A percentile compares a stretch with the other conserved stretches of the same genome.
Conservation (phyloP, 2,113 vertebrate species). For the Bambusicola thoracicus region DNA sequence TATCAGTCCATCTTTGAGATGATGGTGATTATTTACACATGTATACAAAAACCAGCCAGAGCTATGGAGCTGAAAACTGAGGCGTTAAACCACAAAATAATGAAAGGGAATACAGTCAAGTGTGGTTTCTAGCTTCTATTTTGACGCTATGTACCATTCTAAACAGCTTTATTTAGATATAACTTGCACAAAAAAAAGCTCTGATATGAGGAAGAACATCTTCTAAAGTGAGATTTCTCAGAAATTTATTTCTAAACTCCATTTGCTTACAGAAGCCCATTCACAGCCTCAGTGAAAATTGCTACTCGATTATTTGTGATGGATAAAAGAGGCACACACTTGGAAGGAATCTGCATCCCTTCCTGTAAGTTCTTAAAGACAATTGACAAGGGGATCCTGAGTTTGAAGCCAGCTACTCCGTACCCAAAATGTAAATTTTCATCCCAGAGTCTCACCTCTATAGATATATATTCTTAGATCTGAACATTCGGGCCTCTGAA, state of each 20-base stretch:
- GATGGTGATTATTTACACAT: neutral
- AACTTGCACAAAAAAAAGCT: neutral
- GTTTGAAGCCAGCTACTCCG: neutral
- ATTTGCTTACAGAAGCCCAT: neutral
- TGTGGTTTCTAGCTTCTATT: neutral
- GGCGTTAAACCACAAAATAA: neutral
- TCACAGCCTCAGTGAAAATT: neutral
- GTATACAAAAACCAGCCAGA: neutral
- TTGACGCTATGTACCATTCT: neutral
- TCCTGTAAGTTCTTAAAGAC: neutral
- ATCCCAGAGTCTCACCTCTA: neutral
- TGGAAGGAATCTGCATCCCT: neutral
- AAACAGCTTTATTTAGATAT: neutral
- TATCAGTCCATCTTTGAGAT: neutral
- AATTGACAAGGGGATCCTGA: fast-evolving
- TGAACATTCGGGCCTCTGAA: neutral
- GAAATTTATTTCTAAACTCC: neutral
- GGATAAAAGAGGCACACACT: neutral
- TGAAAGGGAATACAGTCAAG: fast-evolving
- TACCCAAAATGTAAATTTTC: fast-evolving
- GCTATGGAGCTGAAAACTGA: neutral
- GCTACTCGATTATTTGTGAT: neutral
- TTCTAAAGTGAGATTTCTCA: neutral
- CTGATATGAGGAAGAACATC: neutral
- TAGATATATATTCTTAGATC: neutral